phyloP scores from a whole-genome alignment of 2,888 invertebrate species.

The Pomacea canaliculata region DNA sequence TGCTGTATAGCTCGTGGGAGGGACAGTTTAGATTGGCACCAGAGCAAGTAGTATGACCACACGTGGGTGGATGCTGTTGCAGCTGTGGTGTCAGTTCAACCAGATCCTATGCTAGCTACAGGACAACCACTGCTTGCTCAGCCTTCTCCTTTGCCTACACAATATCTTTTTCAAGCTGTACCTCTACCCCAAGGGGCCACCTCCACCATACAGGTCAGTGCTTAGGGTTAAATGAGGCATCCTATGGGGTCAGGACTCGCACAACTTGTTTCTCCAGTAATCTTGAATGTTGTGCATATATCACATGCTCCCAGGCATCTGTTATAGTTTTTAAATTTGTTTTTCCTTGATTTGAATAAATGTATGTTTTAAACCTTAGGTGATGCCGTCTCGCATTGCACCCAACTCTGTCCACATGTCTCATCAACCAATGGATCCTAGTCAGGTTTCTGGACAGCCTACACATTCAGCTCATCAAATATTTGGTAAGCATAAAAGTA shows the following conservation, averaged over 20 bases:
- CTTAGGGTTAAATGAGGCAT: neutral
- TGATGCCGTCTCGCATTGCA: neutral
- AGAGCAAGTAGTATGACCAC: no score
- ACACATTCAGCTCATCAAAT: slow-evolving; percentile 11
- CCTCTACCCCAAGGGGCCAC: neutral
- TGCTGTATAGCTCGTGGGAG: no score
- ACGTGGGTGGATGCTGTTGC: neutral
- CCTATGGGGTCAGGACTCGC: no score
- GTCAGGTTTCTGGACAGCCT: slow-evolving; percentile 1
- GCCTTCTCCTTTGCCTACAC: slow-evolving; percentile 16
- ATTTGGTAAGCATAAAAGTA: slow-evolving; percentile 1
- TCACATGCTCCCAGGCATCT: no score
- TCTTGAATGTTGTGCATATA: no score
- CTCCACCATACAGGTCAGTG: neutral
- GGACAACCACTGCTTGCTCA: slow-evolving; percentile 33
- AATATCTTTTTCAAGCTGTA: slow-evolving; percentile 5
- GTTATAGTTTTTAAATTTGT: no score
- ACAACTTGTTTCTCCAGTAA: no score
- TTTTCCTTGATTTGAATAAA: no score
- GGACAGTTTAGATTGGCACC: no score
- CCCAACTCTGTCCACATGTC: slow-evolving; percentile 3
- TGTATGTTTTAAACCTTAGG: no score
- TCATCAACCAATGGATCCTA: slow-evolving; percentile 11
- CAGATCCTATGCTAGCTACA: slow-evolving; percentile 22
- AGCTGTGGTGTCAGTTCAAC: slow-evolving; percentile 28